These are phyloP conservation scores for Brachirus orientalis DNA, from an alignment of 2,113 vertebrate species.

Conservation along the genomic window DNA sequence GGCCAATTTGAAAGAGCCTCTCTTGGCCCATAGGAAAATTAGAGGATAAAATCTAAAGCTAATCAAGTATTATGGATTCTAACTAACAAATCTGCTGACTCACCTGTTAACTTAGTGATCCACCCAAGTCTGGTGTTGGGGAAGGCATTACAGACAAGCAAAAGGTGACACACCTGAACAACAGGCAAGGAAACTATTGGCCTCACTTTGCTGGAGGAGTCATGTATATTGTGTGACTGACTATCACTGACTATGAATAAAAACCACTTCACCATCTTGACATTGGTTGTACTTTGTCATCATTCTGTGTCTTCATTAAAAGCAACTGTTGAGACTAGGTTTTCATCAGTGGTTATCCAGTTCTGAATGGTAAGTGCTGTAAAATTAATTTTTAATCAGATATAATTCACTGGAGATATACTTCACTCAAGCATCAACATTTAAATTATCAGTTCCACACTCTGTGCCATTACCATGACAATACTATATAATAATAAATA, in stretches of 20 bases:
- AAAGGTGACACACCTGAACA: too few relatives aligned
- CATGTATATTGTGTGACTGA: too few relatives aligned
- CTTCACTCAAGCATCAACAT: not conserved
- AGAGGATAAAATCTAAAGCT: too few relatives aligned
- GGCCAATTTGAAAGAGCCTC: too few relatives aligned
- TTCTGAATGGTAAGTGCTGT: conserved; percentile 12
- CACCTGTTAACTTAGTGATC: too few relatives aligned
- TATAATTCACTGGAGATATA: conserved; percentile 16
- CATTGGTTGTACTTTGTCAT: not conserved
- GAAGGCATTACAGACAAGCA: too few relatives aligned
- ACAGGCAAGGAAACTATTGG: too few relatives aligned
- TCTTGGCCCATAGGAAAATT: too few relatives aligned
- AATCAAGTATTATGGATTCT: too few relatives aligned
- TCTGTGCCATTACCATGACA: conserved; percentile 1
- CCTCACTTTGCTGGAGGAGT: too few relatives aligned
- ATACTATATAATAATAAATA: conserved; percentile 4
- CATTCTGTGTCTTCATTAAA: not conserved
- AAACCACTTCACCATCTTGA: not conserved
- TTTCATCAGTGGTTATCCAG: not conserved
- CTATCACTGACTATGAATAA: not conserved
- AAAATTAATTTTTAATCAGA: conserved; percentile 10
- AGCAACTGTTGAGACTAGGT: not conserved
- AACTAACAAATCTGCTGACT: too few relatives aligned
- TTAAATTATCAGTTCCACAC: conserved; percentile 8
- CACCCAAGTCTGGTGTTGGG: too few relatives aligned